A percentile compares a stretch with the other conserved stretches of the same genome.
Conservation (phyloP, 53 echinoderm and acorn worm genomes). For the Glandiceps talaboti region DNA sequence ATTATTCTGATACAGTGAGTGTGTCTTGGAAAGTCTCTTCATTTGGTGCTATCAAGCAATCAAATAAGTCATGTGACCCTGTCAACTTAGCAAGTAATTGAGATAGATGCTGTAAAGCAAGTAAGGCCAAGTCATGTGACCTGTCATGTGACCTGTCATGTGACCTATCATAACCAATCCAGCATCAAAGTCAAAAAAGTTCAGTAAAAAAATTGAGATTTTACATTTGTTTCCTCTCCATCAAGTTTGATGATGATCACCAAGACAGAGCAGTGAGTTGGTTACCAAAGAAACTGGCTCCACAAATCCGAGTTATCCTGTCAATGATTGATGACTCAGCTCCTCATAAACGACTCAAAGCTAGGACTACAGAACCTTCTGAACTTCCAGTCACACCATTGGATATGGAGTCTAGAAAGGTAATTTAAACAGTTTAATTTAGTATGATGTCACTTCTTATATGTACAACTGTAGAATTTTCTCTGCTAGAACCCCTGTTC, state of each 20-base stretch:
- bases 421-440: neutral
- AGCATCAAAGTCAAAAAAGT: too few species aligned
- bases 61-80: too few species aligned
- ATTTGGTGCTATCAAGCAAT: too few species aligned
- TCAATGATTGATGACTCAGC: constrained; percentile 44
- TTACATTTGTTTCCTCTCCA: too few species aligned
- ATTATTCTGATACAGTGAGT: too few species aligned
- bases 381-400: constrained; percentile 32
- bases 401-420: constrained; percentile 28
- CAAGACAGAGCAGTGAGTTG: constrained; percentile 21
- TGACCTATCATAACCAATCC: neutral
- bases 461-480: too few species aligned
- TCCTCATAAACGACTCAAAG: constrained; percentile 26
- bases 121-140: constrained; percentile 14
- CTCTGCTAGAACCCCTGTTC: too few species aligned
- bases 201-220: neutral
- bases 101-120: constrained; percentile 33
- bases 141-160: too few species aligned
- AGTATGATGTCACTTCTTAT: too few species aligned
- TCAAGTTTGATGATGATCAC: constrained; percentile 33
- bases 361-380: constrained; percentile 9
- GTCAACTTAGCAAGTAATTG: too few species aligned
- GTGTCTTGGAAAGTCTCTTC: too few species aligned
- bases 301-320: constrained; percentile 34
- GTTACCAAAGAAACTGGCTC: constrained; percentile 33